phyloP scores from a whole-genome alignment of 2,113 vertebrate species.

The Bettongia penicillata region DNA sequence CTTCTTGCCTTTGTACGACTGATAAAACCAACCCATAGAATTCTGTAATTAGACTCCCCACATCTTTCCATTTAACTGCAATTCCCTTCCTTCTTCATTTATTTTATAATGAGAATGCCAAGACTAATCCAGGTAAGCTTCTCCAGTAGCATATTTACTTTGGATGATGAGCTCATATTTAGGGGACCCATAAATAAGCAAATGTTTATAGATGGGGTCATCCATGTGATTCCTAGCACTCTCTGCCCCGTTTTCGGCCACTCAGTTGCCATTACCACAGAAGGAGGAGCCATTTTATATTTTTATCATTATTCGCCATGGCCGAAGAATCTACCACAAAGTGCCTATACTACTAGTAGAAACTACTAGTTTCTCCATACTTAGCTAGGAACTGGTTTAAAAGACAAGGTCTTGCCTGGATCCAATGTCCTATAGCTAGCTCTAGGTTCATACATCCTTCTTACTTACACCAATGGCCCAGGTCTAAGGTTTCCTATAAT shows the following conservation, averaged over 20 bases:
- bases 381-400: too few species aligned
- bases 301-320: neutral
- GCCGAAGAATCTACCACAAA: too few species aligned
- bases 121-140: neutral
- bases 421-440: neutral
- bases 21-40: neutral
- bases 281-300: too few species aligned
- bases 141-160: neutral
- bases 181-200: neutral
- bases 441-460: neutral
- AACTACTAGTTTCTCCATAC: neutral
- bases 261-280: neutral
- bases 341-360: neutral
- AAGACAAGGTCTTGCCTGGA: too few species aligned
- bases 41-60: neutral
- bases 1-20: neutral
- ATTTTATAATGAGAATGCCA: neutral
- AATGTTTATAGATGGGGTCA: neutral
- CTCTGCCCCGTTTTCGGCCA: neutral
- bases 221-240: neutral
- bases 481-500: neutral
- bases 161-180: neutral
- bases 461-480: neutral
- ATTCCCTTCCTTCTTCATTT: neutral
- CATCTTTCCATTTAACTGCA: neutral